A percentile compares a stretch with the other conserved stretches of the same genome.
Conservation (phyloP, 2,888 invertebrate species). For the Pristionchus arcanus region DNA sequence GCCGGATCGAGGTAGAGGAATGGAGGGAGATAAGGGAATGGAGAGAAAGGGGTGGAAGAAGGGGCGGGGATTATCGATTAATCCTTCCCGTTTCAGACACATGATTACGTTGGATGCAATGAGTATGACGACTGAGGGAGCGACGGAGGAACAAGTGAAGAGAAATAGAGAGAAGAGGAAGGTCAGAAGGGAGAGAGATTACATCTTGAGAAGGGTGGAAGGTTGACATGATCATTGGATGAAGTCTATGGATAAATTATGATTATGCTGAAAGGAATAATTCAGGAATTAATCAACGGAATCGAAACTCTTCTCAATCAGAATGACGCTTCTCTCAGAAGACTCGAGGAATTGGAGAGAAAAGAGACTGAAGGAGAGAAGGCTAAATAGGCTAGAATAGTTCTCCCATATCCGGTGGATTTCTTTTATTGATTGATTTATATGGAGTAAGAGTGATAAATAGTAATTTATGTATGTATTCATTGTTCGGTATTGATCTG, state of each 20-base stretch:
- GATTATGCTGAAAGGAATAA: neutral
- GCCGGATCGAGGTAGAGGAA: slow-evolving; percentile 47
- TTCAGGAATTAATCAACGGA: slow-evolving; percentile 67
- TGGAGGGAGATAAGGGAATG: neutral
- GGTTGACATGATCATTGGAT: neutral
- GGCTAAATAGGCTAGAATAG: neutral
- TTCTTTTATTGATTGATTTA: neutral
- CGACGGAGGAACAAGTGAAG: slow-evolving; percentile 65
- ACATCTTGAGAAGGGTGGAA: neutral
- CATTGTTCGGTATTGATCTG: neutral
- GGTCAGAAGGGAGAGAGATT: neutral
- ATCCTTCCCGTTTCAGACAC: slow-evolving; percentile 63
- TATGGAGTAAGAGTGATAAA: neutral
- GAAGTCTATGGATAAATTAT: neutral
- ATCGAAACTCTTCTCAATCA: slow-evolving; percentile 72
- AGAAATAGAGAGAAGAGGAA: slow-evolving; percentile 55
- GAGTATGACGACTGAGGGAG: slow-evolving; percentile 66
- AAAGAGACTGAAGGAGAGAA: slow-evolving; percentile 42
- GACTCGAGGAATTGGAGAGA: slow-evolving; percentile 64
- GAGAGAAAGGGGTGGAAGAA: neutral
- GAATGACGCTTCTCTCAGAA: slow-evolving; percentile 70
- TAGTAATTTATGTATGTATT: slow-evolving; percentile 28
- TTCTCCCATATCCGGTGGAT: neutral
- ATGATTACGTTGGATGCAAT: slow-evolving; percentile 75
- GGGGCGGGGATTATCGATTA: neutral